A percentile compares a stretch with the other conserved stretches of the same genome.
Conservation (phyloP, 2,888 invertebrate genomes). For the Helleia helle region DNA sequence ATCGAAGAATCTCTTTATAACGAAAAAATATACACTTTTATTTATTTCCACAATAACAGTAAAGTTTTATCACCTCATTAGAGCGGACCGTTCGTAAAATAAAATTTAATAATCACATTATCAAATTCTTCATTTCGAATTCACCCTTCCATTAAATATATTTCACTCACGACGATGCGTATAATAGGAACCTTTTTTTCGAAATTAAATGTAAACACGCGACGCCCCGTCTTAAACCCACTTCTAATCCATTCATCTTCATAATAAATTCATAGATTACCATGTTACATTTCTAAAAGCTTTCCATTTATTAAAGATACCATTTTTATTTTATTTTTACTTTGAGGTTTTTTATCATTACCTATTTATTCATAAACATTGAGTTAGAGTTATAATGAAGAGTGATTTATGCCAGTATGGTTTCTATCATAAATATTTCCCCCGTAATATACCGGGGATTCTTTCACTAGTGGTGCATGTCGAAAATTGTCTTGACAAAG, state of each 20-base stretch:
- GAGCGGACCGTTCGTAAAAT: not conserved
- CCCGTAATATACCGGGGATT: conserved; percentile 16
- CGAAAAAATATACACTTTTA: not conserved
- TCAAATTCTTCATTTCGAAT: conserved; percentile 6
- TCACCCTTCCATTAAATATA: not conserved
- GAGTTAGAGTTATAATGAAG: no score
- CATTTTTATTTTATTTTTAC: not conserved
- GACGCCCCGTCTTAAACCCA: conserved; percentile 7
- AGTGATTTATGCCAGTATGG: no score
- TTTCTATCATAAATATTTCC: not conserved
- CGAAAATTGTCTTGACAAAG: conserved; percentile 4
- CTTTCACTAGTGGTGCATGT: conserved; percentile 29
- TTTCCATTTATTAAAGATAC: conserved; percentile 6
- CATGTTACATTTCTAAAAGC: conserved; percentile 1
- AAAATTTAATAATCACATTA: conserved; percentile 2
- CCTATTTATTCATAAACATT: no score
- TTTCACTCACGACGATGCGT: not conserved
- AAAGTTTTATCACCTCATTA: not conserved
- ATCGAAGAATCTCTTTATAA: no score
- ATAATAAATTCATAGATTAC: conserved; percentile 8
- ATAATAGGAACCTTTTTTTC: not conserved
- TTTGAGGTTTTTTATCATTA: no score
- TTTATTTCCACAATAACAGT: not conserved
- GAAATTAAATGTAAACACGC: conserved; percentile 9
- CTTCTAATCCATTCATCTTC: conserved; percentile 7